phyloP scores from a whole-genome alignment of 2,888 invertebrate genomes.

The Metellina segmentata region DNA sequence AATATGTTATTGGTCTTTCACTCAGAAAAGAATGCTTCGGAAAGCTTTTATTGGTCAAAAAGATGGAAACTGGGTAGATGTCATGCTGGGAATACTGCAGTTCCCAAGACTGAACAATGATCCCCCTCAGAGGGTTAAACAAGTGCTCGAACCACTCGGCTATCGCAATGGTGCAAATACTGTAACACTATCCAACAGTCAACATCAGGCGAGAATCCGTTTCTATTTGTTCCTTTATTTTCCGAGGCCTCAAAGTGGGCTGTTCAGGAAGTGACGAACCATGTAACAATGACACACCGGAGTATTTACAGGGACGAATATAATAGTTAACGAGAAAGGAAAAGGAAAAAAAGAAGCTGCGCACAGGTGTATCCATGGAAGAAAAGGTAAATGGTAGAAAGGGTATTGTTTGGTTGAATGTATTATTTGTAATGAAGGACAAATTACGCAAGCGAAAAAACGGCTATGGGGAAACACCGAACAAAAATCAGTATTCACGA shows the following conservation, averaged over 20 bases:
- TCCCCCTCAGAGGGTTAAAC: too few species aligned
- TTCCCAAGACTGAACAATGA: too few species aligned
- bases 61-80: too few species aligned
- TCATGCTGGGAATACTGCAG: too few species aligned
- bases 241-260: background rate
- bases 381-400: background rate
- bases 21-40: too few species aligned
- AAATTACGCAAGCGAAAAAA: background rate
- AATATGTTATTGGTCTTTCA: too few species aligned
- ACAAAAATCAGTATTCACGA: background rate
- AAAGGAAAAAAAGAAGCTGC: background rate
- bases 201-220: too few species aligned
- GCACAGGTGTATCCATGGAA: background rate
- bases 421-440: background rate
- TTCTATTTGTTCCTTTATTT: too few species aligned
- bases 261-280: conserved; percentile 15
- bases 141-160: too few species aligned
- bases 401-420: background rate
- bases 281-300: background rate
- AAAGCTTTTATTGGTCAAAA: too few species aligned
- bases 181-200: too few species aligned
- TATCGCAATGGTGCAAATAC: too few species aligned
- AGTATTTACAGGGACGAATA: conserved; percentile 10
- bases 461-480: background rate
- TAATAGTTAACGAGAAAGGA: conserved; percentile 13